Evolutionary conservation across 92 coral and sea anemone species (phyloP).

Genomic region (Phenganax subtilis): DNA sequence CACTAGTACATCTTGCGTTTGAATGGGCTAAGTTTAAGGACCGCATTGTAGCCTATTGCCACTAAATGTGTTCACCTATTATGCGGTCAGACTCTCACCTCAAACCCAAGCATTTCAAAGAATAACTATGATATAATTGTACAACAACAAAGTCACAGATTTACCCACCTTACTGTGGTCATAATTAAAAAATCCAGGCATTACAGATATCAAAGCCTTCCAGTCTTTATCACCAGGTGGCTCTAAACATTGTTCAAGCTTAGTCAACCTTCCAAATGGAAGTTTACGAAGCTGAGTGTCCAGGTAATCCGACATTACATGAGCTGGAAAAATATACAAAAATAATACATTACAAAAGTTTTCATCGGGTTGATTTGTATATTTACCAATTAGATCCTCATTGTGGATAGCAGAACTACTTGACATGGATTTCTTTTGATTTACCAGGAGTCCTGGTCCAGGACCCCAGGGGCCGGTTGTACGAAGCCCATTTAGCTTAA

Average conservation of each 20-base stretch:
- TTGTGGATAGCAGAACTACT: too few species aligned
- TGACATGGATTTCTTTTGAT: too few species aligned
- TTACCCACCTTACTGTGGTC: conserved; percentile 52
- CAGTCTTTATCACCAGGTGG: conserved; percentile 62
- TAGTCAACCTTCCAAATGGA: conserved; percentile 48
- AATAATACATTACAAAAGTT: neutral
- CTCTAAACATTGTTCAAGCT: conserved; percentile 56
- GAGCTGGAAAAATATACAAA: neutral
- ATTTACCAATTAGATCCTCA: too few species aligned
- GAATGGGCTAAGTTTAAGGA: neutral
- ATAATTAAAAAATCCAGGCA: conserved; percentile 61
- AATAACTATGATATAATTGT: too few species aligned
- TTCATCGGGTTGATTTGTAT: too few species aligned
- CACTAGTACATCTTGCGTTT: neutral
- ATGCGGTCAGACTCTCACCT: too few species aligned
- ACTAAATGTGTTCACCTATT: too few species aligned
- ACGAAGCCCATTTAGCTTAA: too few species aligned
- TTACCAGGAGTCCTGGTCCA: too few species aligned
- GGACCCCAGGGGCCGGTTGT: too few species aligned
- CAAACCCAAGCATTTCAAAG: too few species aligned
- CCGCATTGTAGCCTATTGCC: too few species aligned
- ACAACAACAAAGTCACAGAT: neutral
- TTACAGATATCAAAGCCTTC: conserved; percentile 68
- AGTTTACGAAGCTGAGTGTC: conserved; percentile 64
- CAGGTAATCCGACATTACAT: conserved; percentile 10